phyloP scores from a whole-genome alignment of 2,888 invertebrate species.

The Tetragonula carbonaria region DNA sequence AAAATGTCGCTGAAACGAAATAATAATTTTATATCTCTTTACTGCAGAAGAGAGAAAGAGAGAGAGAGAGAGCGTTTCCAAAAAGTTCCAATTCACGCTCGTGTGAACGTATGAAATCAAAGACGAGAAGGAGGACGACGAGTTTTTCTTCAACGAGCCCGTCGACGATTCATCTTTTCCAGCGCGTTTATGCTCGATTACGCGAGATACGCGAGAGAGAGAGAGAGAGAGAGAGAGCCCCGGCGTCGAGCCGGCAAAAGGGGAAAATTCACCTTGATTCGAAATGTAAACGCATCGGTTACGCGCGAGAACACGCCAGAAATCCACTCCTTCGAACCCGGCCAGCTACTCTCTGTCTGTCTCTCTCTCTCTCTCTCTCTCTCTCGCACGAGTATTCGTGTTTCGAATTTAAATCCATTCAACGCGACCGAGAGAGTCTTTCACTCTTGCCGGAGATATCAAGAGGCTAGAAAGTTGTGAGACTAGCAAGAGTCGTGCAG shows the following conservation, averaged over 20 bases:
- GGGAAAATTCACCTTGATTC: conserved; percentile 3
- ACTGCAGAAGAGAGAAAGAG: too few relatives aligned
- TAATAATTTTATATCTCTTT: too few relatives aligned
- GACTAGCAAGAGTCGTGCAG: not conserved
- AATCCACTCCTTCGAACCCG: not conserved
- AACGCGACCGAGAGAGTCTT: not conserved
- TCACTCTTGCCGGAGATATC: not conserved
- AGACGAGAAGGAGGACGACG: not conserved
- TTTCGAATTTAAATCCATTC: conserved; percentile 19
- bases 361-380: too few relatives aligned
- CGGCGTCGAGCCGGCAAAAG: not conserved
- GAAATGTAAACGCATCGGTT: not conserved
- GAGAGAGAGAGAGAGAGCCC: not conserved
- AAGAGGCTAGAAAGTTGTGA: not conserved
- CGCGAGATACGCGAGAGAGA: not conserved
- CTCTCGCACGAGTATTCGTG: not conserved
- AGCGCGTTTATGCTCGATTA: not conserved
- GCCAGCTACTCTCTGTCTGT: not conserved
- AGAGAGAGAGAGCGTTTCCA: not conserved
- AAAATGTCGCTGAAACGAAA: too few relatives aligned
- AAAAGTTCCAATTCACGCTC: not conserved
- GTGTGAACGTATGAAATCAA: not conserved
- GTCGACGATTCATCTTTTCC: conserved; percentile 5
- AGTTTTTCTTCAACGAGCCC: not conserved
- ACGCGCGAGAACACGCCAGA: not conserved